Conservation (phyloP, 1,140 invertebrate species). For the Drosophila teissieri region DNA sequence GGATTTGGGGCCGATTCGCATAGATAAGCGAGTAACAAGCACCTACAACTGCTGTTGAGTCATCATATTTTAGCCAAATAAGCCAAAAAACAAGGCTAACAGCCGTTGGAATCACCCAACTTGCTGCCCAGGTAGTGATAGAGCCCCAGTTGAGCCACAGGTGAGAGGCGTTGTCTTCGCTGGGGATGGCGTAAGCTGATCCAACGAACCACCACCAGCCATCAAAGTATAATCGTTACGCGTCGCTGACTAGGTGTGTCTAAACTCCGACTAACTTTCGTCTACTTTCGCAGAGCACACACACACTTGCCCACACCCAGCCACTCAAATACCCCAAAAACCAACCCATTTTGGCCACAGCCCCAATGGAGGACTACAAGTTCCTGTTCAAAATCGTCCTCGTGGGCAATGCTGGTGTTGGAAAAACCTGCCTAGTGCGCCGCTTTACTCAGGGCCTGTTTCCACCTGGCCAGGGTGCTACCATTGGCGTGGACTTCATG, state of each 20-base stretch:
- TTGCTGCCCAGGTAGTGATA: slow-evolving; percentile 20
- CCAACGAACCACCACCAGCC: slow-evolving; percentile 38
- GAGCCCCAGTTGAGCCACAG: slow-evolving; percentile 63
- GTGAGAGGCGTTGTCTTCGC: slow-evolving; percentile 40
- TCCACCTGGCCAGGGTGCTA: slow-evolving; percentile 98
- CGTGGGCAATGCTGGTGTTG: slow-evolving; percentile 97
- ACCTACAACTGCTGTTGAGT: slow-evolving; percentile 64
- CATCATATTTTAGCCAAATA: slow-evolving; percentile 55
- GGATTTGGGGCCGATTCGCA: slow-evolving; percentile 7
- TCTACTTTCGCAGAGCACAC: slow-evolving; percentile 26
- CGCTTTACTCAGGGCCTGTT: slow-evolving; percentile 96
- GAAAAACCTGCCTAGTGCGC: slow-evolving; percentile 96
- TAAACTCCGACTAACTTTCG: slow-evolving; percentile 44
- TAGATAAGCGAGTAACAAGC: slow-evolving; percentile 16
- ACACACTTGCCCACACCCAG: slow-evolving; percentile 1
- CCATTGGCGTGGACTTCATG: slow-evolving; percentile 99
- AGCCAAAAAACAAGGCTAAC: slow-evolving; percentile 30
- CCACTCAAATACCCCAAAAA: slow-evolving; percentile 8
- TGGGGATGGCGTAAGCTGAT: slow-evolving; percentile 55
- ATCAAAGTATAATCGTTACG: slow-evolving; percentile 51
- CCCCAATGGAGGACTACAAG: slow-evolving; percentile 97
- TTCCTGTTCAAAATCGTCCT: slow-evolving; percentile 99
- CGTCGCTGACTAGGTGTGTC: slow-evolving; percentile 77
- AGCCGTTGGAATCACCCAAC: slow-evolving; percentile 33
- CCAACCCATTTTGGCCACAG: neutral